A percentile compares a stretch with the other conserved stretches of the same genome.
Evolutionary conservation across 2,113 vertebrate genomes (phyloP).

Genomic region (Paramisgurnus dabryanus): DNA sequence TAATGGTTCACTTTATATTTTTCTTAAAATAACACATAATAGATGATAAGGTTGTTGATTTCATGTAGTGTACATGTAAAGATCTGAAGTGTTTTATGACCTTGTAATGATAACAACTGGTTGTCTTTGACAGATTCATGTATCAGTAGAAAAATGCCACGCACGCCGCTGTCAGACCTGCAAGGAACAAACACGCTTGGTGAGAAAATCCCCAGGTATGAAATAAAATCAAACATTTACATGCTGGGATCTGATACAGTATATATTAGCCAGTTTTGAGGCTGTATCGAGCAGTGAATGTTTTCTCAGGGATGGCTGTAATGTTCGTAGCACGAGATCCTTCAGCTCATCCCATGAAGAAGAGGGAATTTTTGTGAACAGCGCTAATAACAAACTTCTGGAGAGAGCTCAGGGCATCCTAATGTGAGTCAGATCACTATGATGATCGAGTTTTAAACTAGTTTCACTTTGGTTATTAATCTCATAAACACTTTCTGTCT

Average conservation of each 20-base stretch:
- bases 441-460: no score
- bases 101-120: neutral
- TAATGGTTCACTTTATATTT: no score
- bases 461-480: neutral
- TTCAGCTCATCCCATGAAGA: constrained; percentile 78
- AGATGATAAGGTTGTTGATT: no score
- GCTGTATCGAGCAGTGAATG: neutral
- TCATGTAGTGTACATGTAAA: no score
- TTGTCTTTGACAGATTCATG: constrained; percentile 50
- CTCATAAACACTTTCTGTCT: neutral
- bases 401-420: constrained; percentile 97
- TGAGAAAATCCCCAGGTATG: constrained; percentile 83
- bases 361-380: constrained; percentile 88
- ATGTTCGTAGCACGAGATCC: constrained; percentile 77
- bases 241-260: no score
- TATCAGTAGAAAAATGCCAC: constrained; percentile 84
- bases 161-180: constrained; percentile 89
- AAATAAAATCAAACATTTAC: no score
- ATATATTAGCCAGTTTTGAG: no score
- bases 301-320: constrained; percentile 71
- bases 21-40: no score
- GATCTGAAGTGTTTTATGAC: no score
- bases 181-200: constrained; percentile 89
- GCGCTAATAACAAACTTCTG: constrained; percentile 90
- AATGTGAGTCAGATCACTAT: constrained; percentile 79